phyloP scores from a whole-genome alignment of 1,140 invertebrate genomes.

The Propsilocerus akamusi region DNA sequence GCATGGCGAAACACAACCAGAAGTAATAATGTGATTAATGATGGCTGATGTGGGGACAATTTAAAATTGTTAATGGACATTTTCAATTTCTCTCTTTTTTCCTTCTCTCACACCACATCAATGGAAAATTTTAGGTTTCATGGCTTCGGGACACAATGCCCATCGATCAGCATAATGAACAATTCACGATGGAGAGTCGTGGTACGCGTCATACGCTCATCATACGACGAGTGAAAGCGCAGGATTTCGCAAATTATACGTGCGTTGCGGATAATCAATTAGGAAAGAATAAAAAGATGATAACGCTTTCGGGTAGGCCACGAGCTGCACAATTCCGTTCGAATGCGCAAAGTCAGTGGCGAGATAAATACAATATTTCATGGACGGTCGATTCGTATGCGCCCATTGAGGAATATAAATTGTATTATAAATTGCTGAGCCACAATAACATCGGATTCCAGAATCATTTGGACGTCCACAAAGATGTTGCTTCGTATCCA shows the following conservation, averaged over 20 bases:
- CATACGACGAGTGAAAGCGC: conserved; percentile 31
- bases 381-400: conserved; percentile 35
- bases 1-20: conserved; percentile 32
- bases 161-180: conserved; percentile 31
- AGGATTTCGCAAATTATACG: conserved; percentile 39
- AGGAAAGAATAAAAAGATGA: conserved; percentile 29
- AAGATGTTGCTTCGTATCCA: background rate
- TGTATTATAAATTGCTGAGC: conserved; percentile 29
- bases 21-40: conserved; percentile 21
- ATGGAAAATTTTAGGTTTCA: conserved; percentile 25
- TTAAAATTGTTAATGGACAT: background rate
- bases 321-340: background rate
- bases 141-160: conserved; percentile 37
- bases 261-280: conserved; percentile 36
- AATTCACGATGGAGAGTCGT: conserved; percentile 30
- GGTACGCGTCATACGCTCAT: conserved; percentile 33
- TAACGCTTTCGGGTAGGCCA: conserved; percentile 32
- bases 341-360: conserved; percentile 27
- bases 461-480: conserved; percentile 13
- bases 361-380: conserved; percentile 35
- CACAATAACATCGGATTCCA: conserved; percentile 18
- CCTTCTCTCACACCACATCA: background rate
- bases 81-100: background rate
- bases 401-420: conserved; percentile 33
- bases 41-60: background rate